Evolutionary conservation across 2,888 invertebrate genomes (phyloP), one percentile per base, ranked within the genome.

Genomic region (Luperina testacea): DNA sequence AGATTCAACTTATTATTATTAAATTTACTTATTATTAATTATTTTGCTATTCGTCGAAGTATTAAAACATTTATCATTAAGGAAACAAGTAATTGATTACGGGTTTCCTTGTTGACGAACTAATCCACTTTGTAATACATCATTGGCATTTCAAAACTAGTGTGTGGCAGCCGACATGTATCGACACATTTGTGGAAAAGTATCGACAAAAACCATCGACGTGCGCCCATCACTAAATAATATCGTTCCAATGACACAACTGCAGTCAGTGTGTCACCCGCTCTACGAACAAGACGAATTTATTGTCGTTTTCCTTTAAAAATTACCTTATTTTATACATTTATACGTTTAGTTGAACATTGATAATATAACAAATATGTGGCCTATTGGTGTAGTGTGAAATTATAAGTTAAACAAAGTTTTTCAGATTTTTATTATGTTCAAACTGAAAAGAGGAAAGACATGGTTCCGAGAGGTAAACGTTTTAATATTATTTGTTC

Each of bases 381-480:
- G 71, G 78, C 3, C 53, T 17, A 74, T 84, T 85, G 83, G 59
- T 70, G 75, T 57, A 42, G 73, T 79, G 75, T 71, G 45, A 80
- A 77, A 68, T 67, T 75, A 68, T 68, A 72, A 32, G 64, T 69
- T 77, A 70, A 68, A 79, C 59, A 24, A 72, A 75, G 72, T 65
- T 78, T 77, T 83, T 86, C 77, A 78, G 77, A 83, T 78, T 81
- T 81, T 87, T 88, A 83, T 77, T 78, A 91, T 90, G 92, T 95
- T 95, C 75, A 93, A 91, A 83, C 85, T 95, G 85, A 93, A 90
- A 82, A 87, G 96, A 80, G 92, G 92, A n/a, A 95, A 94, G 88
- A 96, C 96, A 74, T 96, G 96, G 96, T 93, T 95, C 81, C 92
- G 93, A 77, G 95, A 95, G 95, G 95, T 96, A 93, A 84, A 84